Evolutionary conservation across 2,113 vertebrate genomes (phyloP).

Genomic region (Sciurus niger): DNA sequence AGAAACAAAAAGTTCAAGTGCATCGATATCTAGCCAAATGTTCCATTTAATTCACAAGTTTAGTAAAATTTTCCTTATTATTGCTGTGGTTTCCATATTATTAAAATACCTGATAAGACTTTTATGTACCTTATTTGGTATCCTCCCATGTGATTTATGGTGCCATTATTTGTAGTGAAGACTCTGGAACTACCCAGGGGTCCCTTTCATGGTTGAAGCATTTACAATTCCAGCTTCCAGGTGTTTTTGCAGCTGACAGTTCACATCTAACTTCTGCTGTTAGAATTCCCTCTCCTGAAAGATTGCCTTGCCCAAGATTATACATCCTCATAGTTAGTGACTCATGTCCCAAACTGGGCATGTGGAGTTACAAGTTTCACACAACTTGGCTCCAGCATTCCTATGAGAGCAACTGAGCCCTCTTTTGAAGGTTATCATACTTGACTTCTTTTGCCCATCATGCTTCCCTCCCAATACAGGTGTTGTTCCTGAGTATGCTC

Average conservation of each 20-base stretch:
- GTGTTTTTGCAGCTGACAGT: background rate
- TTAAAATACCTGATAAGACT: background rate
- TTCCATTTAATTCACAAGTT: background rate
- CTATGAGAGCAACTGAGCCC: rapidly evolving
- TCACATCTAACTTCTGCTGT: background rate
- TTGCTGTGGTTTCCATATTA: background rate
- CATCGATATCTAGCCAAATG: background rate
- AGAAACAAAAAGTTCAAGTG: background rate
- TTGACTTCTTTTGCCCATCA: background rate
- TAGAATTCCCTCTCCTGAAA: background rate
- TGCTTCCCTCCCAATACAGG: background rate
- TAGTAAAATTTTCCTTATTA: background rate
- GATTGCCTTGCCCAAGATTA: background rate
- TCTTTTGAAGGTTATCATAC: background rate
- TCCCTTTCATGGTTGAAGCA: background rate
- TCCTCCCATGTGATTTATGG: background rate
- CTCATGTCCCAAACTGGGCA: background rate
- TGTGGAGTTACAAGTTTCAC: background rate
- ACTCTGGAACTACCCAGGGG: background rate
- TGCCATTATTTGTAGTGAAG: background rate
- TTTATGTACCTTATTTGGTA: background rate
- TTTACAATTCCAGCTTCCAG: background rate
- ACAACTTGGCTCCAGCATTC: background rate
- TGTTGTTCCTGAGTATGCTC: background rate
- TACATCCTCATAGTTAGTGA: rapidly evolving